Evolutionary conservation across 2,797 vertebrate species (phyloP), one percentile per base, ranked within the genome.

Genomic region (Pristis pectinata): DNA sequence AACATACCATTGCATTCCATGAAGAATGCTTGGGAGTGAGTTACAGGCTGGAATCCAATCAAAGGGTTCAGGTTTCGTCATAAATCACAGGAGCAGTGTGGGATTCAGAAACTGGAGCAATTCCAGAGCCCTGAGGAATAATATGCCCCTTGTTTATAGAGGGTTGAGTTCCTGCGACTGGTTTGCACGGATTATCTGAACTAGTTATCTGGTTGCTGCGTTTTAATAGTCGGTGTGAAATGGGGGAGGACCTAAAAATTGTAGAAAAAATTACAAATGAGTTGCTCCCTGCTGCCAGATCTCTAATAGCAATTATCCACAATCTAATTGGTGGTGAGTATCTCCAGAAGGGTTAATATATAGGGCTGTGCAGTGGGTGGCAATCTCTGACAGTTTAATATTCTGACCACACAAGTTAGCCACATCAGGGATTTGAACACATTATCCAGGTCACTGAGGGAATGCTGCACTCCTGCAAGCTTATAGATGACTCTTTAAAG

Each of bases 11-110:
- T 67, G 59, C 64, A 44, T 91, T 91, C 37, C 87, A 11, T 67
- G 61, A 91, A 91, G 59, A 79, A 79, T 79, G 77, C 77, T 41
- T 17, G 77, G 77, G 77, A 79, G 13, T 79, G 77, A 91, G n/a
- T 91, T 91, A 67, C 87, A 91, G 87, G 17, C 87, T 91, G 59
- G n/a, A 91, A 91, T 91, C 61, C 64, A 91, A 91, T 91, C 87
- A 91, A 67, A 91, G n/a, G 87, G 61, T 64, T 91, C 87, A 67
- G n/a, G 67, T 91, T 91, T 67, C 59, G 22, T 37, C 61, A 91
- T 67, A 91, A 91, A 91, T 91, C 87, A 41, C 87, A 91, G 34
- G 53, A 87, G 61, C 59, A 91, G 59, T 67, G 87, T 37, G 87
- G 56, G 87, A 91, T 67, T 91, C 87, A 91, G 59, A 91, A 91